Percentiles rank a stretch among this genome's conserved stretches.
These are phyloP conservation scores for Pterois miles DNA, from an alignment of 2,797 vertebrate species.

Conservation along the genomic window DNA sequence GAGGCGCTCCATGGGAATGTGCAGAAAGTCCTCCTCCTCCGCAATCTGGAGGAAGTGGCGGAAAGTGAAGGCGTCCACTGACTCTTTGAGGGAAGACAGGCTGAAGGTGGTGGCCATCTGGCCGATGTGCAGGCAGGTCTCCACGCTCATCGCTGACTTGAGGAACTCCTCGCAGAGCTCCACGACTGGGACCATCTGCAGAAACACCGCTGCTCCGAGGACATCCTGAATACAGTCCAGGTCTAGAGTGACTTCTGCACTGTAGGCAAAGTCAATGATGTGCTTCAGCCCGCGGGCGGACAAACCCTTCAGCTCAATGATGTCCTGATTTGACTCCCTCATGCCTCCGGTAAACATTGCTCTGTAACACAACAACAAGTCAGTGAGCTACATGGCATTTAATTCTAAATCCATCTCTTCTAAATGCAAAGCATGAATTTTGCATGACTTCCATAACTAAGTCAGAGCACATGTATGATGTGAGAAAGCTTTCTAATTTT, in stretches of 20 bases:
- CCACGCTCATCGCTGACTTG: constrained; percentile 97
- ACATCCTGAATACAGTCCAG: constrained; percentile 98
- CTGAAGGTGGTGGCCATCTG: constrained; percentile 98
- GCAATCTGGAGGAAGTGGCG: constrained; percentile 96
- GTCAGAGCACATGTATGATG: background rate
- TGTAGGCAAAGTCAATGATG: constrained; percentile 98
- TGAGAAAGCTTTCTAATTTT: background rate
- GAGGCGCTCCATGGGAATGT: constrained; percentile 93
- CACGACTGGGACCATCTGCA: constrained; percentile 97
- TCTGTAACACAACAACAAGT: constrained; percentile 79
- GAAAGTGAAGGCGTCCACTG: constrained; percentile 95
- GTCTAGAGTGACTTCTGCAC: constrained; percentile 94
- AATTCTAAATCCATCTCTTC: background rate
- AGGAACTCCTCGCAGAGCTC: constrained; percentile 98
- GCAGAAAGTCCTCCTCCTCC: constrained; percentile 95
- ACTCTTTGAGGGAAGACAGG: constrained; percentile 93
- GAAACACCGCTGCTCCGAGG: constrained; percentile 95
- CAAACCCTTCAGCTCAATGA: constrained; percentile 94
- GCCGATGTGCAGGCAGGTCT: constrained; percentile 96
- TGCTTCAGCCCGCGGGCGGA: constrained; percentile 94
- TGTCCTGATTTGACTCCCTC: constrained; percentile 93
- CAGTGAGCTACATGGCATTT: constrained; percentile 1
- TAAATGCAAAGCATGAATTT: background rate
- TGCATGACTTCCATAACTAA: background rate
- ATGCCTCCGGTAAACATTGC: constrained; percentile 99